Evolutionary conservation across 37 sponge, comb jelly and placozoan genomes (phyloP), one percentile per base, ranked within the genome.

Genomic region (Aphrocallistes beatrix): DNA sequence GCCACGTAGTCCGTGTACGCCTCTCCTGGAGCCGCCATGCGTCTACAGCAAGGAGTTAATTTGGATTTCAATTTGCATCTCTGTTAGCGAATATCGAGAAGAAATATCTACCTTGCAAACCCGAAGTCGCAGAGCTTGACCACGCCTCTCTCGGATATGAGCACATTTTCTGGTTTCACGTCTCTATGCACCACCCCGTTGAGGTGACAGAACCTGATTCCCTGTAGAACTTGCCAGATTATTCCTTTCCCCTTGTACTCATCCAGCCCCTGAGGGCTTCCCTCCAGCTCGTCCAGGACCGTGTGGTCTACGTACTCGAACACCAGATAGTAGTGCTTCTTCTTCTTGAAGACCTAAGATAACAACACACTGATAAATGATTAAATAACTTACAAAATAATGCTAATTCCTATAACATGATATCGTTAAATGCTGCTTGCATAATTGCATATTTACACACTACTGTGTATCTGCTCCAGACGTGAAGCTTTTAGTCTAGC

Each of bases 221-320:
- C 99, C 38, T 91, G 89, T 1, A 98, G 83, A 0, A 98, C 96
- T 84, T 98, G 99, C 91, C 92, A 98, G 50, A 94, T 89, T 39
- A 88, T 86, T 60, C 91, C 89, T 60, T 91, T 91, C 17, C 91
- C 95, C 30, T 50, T 83, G 32, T 38, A 38, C 38, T 90, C 94
- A 0, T 94, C 92, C 36, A 95, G 88, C 10, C 99, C 99, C 1
- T 84, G 86, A 0, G 99, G 99, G 45, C 85, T 87, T 17, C 86
- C 87, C 86, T 98, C 96, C 81, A 98, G 82, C 21, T 98, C 99
- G 50, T 98, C 99, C 38, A 98, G 90, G 0, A 93, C 93, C 9
- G 99, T 98, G 86, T 92, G 94, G 82, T 98, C 96, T 39, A 98
- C 94, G 90, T 92, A 98, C 91, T 98, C 99, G 88, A 98, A 98